Evolutionary conservation across 2,113 vertebrate species (phyloP).

Genomic region (Saiga tatarica): DNA sequence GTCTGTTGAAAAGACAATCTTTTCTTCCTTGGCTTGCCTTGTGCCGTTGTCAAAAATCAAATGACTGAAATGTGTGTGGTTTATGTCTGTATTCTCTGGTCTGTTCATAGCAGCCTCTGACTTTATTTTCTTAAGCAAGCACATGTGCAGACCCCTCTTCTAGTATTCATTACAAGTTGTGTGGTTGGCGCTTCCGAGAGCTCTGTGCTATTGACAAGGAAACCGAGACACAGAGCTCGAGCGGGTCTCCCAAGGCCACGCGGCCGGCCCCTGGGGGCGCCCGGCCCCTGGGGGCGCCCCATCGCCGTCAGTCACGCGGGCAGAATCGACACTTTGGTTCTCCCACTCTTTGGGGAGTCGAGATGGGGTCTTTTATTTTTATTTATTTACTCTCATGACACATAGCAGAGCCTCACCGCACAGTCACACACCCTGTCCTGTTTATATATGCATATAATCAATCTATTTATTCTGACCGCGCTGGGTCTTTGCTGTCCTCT

Average conservation of each 20-base stretch:
- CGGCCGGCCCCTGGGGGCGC: not conserved
- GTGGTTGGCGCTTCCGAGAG: not conserved
- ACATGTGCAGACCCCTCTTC: not conserved
- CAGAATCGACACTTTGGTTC: not conserved
- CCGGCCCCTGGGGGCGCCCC: not conserved
- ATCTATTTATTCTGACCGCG: not conserved
- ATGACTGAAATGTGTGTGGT: not conserved
- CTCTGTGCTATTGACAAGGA: not conserved
- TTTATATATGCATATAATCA: too few relatives aligned
- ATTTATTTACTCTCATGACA: not conserved
- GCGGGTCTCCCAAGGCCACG: too few relatives aligned
- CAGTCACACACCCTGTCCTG: not conserved
- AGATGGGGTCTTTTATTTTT: not conserved
- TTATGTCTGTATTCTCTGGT: not conserved
- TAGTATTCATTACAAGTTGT: not conserved
- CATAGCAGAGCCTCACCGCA: not conserved
- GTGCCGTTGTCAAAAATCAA: not conserved
- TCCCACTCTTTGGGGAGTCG: not conserved
- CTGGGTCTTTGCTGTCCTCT: not conserved
- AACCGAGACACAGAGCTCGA: not conserved
- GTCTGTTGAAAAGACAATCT: not conserved
- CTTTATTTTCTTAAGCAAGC: not conserved
- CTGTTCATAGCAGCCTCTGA: not conserved
- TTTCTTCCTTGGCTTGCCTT: not conserved
- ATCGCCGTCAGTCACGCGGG: accelerated